These are phyloP conservation scores for Perdita meconis DNA, from an alignment of 2,888 invertebrate species.

Conservation along the genomic window DNA sequence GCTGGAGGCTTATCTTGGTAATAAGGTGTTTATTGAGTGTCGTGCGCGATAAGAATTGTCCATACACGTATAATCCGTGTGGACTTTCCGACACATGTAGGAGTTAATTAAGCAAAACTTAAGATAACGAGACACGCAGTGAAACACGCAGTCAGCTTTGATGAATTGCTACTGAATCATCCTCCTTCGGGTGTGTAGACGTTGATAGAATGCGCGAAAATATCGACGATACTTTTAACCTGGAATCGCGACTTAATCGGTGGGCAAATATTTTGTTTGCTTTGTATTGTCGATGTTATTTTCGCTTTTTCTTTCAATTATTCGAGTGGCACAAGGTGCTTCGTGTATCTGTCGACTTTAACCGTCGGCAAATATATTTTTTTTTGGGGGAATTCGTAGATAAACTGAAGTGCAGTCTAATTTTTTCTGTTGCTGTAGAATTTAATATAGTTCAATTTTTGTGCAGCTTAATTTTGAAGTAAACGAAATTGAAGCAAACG, in stretches of 20 bases:
- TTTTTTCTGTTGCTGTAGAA: too few species aligned
- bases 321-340: too few species aligned
- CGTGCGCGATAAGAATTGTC: conserved; percentile 26
- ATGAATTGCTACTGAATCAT: conserved; percentile 2
- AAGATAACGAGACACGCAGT: conserved; percentile 21
- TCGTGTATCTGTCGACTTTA: too few species aligned
- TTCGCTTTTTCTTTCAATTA: too few species aligned
- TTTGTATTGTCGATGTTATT: background rate
- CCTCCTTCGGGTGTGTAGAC: background rate
- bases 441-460: too few species aligned
- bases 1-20: conserved; percentile 3
- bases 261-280: background rate
- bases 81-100: conserved; percentile 3
- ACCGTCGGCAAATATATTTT: too few species aligned
- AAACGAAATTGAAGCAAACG: too few species aligned
- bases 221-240: background rate
- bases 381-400: too few species aligned
- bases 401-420: too few species aligned
- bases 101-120: conserved; percentile 24
- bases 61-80: background rate
- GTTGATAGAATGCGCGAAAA: background rate
- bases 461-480: too few species aligned
- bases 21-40: conserved; percentile 32
- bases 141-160: background rate
- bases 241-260: background rate